These are phyloP conservation scores for Eulemur rubriventer DNA, from an alignment of 2,797 vertebrate species.

Conservation along the genomic window DNA sequence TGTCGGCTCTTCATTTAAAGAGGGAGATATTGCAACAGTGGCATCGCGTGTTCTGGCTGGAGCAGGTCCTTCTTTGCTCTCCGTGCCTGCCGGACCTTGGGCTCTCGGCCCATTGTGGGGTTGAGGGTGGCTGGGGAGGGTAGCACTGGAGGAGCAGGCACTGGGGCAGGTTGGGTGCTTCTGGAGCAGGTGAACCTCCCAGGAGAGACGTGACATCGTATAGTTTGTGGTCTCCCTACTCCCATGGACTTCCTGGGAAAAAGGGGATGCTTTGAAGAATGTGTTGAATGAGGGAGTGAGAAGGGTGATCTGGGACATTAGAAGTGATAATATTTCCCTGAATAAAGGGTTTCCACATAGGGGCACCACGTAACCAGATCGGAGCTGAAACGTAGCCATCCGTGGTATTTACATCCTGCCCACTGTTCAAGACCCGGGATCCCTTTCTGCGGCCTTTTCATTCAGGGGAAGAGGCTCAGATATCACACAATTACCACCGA, in stretches of 20 bases:
- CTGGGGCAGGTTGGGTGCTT: rapidly evolving
- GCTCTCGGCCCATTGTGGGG: background rate
- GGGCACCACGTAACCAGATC: background rate
- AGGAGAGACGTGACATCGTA: background rate
- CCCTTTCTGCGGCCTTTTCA: background rate
- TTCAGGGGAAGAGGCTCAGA: background rate
- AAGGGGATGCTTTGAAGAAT: background rate
- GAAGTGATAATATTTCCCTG: background rate
- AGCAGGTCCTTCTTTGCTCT: background rate
- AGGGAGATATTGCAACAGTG: background rate
- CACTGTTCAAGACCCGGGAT: background rate
- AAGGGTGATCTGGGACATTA: background rate
- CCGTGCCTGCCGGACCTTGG: background rate
- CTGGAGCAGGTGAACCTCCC: background rate
- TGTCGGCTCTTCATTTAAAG: background rate
- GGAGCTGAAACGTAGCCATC: background rate
- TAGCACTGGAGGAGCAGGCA: background rate
- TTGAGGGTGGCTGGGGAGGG: background rate
- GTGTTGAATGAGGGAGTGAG: background rate
- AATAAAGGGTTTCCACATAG: background rate
- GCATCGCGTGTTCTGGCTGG: background rate
- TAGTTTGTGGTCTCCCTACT: background rate
- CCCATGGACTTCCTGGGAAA: background rate
- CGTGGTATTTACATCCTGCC: background rate
- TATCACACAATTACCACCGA: constrained; percentile 45